phyloP scores from a whole-genome alignment of 2,888 invertebrate genomes.

The Drosophila nr. medialis region DNA sequence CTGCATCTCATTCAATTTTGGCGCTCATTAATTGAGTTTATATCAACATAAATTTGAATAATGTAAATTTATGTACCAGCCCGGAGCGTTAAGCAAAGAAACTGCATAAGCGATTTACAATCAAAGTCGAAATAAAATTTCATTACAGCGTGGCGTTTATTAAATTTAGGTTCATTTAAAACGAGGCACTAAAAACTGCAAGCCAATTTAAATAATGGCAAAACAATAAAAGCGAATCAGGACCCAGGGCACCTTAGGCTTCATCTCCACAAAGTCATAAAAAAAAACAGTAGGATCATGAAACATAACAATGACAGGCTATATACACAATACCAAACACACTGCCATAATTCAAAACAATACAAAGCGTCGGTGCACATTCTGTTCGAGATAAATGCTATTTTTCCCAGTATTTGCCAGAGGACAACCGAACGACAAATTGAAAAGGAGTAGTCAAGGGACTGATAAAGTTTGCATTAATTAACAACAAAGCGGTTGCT shows the following conservation, averaged over 20 bases:
- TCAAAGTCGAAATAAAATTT: constrained; percentile 42
- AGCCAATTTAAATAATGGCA: constrained; percentile 43
- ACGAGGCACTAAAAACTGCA: constrained; percentile 11
- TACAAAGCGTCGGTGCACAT: constrained; percentile 17
- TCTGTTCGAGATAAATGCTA: constrained; percentile 10
- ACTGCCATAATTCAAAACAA: constrained; percentile 22
- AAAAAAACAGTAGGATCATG: constrained; percentile 18
- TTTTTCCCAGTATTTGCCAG: background rate
- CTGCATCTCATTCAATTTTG: background rate
- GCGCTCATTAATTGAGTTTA: constrained; percentile 17
- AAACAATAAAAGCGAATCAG: constrained; percentile 39
- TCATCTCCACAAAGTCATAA: constrained; percentile 46
- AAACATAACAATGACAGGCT: constrained; percentile 20
- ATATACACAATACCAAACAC: constrained; percentile 14
- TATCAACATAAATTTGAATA: constrained; percentile 33
- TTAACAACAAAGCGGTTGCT: constrained; percentile 44
- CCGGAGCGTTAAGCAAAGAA: constrained; percentile 1
- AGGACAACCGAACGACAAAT: constrained; percentile 18
- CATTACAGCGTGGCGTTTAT: constrained; percentile 5
- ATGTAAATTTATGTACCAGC: constrained; percentile 24
- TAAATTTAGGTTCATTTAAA: constrained; percentile 24
- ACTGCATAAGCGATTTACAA: constrained; percentile 38
- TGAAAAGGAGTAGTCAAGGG: constrained; percentile 38
- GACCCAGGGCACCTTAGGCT: constrained; percentile 33
- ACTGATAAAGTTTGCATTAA: constrained; percentile 57